Evolutionary conservation across 2,888 invertebrate genomes (phyloP).

Genomic region (Tinea trinotella): DNA sequence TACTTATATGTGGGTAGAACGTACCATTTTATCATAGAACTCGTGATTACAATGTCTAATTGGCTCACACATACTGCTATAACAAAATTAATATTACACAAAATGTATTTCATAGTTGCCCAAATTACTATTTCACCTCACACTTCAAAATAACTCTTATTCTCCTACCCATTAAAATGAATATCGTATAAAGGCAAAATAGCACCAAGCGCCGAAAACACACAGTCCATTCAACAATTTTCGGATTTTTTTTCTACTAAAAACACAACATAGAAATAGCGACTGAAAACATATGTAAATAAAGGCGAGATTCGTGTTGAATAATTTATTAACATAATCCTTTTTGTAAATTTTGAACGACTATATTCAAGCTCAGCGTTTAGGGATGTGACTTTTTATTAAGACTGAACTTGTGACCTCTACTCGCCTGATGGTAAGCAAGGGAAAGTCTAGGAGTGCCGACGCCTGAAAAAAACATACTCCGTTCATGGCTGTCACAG

Average conservation of each 20-base stretch:
- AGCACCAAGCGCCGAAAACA: too few species aligned
- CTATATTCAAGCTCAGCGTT: neutral
- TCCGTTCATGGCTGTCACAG: too few species aligned
- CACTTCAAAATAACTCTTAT: neutral
- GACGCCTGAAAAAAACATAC: too few species aligned
- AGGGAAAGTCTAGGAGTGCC: too few species aligned
- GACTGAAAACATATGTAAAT: neutral
- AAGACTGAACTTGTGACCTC: too few species aligned
- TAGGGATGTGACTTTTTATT: neutral
- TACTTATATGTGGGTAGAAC: too few species aligned
- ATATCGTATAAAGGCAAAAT: neutral
- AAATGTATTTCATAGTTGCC: neutral
- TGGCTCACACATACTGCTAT: neutral
- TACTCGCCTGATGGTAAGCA: too few species aligned
- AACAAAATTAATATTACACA: constrained; percentile 5
- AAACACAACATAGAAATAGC: neutral
- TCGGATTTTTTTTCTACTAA: neutral
- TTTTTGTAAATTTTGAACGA: constrained; percentile 4
- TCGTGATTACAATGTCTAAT: constrained; percentile 1
- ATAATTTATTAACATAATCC: constrained; percentile 4
- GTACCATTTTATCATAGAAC: neutral
- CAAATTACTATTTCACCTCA: neutral
- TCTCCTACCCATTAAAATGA: neutral
- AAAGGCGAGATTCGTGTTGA: neutral
- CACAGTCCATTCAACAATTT: neutral